Evolutionary conservation across 2,888 invertebrate genomes (phyloP).

Genomic region (Allolobophora icterica): DNA sequence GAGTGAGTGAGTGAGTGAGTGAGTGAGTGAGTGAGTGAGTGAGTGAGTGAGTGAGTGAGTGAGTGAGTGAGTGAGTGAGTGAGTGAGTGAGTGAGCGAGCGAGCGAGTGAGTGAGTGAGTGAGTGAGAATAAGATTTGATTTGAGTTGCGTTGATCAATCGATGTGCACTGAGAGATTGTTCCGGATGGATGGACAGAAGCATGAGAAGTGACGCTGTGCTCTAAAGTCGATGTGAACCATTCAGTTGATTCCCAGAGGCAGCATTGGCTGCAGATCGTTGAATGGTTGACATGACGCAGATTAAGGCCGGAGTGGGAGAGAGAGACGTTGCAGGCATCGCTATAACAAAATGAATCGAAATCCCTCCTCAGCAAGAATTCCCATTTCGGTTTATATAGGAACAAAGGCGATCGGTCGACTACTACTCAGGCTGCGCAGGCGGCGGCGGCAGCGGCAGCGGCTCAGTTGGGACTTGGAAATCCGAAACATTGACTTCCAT

Average conservation of each 20-base stretch:
- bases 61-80: neutral
- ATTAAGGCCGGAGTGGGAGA: too few relatives aligned
- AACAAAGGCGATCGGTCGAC: too few relatives aligned
- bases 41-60: neutral
- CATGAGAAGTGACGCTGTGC: neutral
- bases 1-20: constrained; percentile 15
- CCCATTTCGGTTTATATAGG: too few relatives aligned
- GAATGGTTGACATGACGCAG: neutral
- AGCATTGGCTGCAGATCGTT: neutral
- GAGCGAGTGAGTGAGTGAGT: neutral
- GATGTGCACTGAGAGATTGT: too few relatives aligned
- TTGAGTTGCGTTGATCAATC: too few relatives aligned
- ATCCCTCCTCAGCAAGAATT: too few relatives aligned
- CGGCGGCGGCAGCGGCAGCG: neutral
- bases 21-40: neutral
- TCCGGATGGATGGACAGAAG: neutral
- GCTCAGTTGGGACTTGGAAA: neutral
- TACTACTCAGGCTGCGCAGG: too few relatives aligned
- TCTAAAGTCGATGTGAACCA: neutral
- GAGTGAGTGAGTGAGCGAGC: neutral
- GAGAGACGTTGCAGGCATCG: too few relatives aligned
- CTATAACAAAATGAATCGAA: too few relatives aligned
- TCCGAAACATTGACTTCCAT: neutral
- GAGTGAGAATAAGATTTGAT: too few relatives aligned
- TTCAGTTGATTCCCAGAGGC: neutral